A percentile compares a stretch with the other conserved stretches of the same genome.
phyloP scores from a whole-genome alignment of 2,797 vertebrate genomes.

The Acanthurus leucopareius region DNA sequence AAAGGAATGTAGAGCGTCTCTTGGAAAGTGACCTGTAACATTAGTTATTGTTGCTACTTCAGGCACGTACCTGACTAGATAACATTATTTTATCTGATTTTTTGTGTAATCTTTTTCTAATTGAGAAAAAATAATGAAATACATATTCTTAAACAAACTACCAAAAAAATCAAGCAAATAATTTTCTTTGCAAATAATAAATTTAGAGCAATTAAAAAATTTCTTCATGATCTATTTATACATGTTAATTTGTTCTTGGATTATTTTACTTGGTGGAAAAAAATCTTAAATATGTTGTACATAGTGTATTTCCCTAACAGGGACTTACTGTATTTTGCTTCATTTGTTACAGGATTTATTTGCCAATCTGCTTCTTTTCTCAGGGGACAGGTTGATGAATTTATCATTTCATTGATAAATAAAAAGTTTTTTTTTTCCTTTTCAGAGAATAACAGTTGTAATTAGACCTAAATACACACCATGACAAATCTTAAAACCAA shows the following conservation, averaged over 20 bases:
- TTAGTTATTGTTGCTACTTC: neutral
- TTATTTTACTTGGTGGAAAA: conserved; percentile 31
- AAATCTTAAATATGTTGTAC: conserved; percentile 35
- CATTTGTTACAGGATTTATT: conserved; percentile 62
- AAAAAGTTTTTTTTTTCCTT: conserved; percentile 53
- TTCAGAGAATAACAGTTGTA: conserved; percentile 62
- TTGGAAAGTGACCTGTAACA: neutral
- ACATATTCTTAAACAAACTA: too few relatives aligned
- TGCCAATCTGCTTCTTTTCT: conserved; percentile 58
- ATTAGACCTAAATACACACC: conserved; percentile 74
- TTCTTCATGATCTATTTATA: conserved; percentile 19
- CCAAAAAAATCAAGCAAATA: neutral
- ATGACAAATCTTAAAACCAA: conserved; percentile 77
- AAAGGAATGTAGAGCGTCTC: conserved; percentile 31
- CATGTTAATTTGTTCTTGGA: conserved; percentile 29
- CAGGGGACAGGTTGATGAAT: conserved; percentile 69
- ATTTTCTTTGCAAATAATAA: neutral
- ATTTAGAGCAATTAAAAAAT: neutral
- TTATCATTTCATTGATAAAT: conserved; percentile 69
- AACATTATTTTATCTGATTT: too few relatives aligned
- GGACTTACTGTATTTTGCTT: conserved; percentile 44
- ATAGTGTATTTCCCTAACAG: conserved; percentile 42
- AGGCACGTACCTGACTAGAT: too few relatives aligned
- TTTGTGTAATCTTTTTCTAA: too few relatives aligned
- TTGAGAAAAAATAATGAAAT: too few relatives aligned